phyloP scores from a whole-genome alignment of 2,113 vertebrate genomes.

The Phrynosoma blainvillii region DNA sequence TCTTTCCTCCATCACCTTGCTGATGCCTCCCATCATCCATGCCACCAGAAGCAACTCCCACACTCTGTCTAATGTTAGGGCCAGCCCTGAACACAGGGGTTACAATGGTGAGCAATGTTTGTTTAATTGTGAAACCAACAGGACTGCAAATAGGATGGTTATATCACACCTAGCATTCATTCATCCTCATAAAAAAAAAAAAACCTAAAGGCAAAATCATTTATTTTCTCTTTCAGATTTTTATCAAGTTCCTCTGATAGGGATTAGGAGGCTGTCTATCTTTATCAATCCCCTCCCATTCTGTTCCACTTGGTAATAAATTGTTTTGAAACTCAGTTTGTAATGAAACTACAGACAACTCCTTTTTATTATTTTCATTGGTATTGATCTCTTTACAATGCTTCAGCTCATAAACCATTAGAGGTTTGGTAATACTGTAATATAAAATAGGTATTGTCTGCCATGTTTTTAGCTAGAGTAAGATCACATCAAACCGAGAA shows the following conservation, averaged over 20 bases:
- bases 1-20: not conserved
- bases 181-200: not conserved
- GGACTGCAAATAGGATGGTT: not conserved
- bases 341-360: conserved; percentile 5
- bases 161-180: not conserved
- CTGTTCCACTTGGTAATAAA: conserved; percentile 2
- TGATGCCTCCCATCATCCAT: not conserved
- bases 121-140: not conserved
- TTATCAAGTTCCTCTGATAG: not conserved
- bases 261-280: not conserved
- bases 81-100: not conserved
- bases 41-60: not conserved
- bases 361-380: conserved; percentile 32
- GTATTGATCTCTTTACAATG: conserved; percentile 21
- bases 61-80: not conserved
- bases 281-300: not conserved
- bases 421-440: not conserved
- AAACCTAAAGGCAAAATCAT: not conserved
- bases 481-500: not conserved
- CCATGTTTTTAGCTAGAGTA: not conserved
- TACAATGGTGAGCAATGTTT: not conserved
- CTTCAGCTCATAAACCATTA: conserved; percentile 26
- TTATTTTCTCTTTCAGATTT: not conserved
- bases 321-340: conserved; percentile 13
- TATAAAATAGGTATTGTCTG: conserved; percentile 2